Conservation (phyloP, 2,888 invertebrate genomes). For the Heliconius aoede region DNA sequence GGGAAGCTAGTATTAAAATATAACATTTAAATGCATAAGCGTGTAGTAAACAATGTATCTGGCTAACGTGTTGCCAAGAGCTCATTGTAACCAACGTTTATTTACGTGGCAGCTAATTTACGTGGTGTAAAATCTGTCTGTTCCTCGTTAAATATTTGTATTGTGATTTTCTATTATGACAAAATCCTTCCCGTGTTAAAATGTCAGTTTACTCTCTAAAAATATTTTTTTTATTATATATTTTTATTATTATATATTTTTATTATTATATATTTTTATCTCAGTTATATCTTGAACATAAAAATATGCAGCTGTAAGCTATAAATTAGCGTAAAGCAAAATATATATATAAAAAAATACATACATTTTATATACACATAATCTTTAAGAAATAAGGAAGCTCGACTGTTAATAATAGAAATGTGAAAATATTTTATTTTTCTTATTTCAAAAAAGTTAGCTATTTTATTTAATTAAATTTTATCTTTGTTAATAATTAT, state of each 20-base stretch:
- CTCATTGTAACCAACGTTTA: conserved; percentile 18
- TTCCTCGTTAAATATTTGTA: conserved; percentile 18
- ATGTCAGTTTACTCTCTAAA: no score
- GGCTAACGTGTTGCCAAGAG: conserved; percentile 17
- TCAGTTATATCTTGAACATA: no score
- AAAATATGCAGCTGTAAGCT: no score
- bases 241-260: no score
- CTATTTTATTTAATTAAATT: no score
- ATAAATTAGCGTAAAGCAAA: no score
- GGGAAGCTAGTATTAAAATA: not conserved
- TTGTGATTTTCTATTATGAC: conserved; percentile 13
- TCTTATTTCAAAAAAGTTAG: no score
- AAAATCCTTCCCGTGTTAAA: not conserved
- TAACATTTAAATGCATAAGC: not conserved
- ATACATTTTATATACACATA: not conserved
- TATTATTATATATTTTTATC: no score
- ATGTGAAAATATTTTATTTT: no score
- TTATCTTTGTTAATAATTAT: no score
- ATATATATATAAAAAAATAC: no score
- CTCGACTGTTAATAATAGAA: not conserved
- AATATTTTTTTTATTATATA: no score
- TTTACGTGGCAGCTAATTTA: conserved; percentile 22
- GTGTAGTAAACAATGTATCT: not conserved
- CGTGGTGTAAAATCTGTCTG: conserved; percentile 5
- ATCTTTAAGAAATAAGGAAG: not conserved